A percentile compares a stretch with the other conserved stretches of the same genome.
Conservation (phyloP, 1,140 invertebrate genomes). For the Adelges cooleyi region DNA sequence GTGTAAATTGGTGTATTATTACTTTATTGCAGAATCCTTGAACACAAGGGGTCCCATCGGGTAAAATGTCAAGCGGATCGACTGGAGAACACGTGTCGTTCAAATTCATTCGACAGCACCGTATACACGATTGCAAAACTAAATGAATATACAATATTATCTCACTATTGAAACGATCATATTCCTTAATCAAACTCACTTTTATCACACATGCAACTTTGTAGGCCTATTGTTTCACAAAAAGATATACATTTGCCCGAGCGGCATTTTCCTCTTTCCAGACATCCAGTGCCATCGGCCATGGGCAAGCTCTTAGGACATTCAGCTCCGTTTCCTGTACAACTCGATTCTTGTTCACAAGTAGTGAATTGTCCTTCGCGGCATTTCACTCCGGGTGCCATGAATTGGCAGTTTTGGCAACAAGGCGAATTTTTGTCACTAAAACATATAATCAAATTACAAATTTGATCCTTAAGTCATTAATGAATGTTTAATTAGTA, state of each 20-base stretch:
- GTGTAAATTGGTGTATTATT: constrained; percentile 33
- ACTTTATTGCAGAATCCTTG: constrained; percentile 92
- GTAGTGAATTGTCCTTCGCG: constrained; percentile 75
- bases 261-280: constrained; percentile 76
- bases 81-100: constrained; percentile 86
- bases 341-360: constrained; percentile 77
- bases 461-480: background rate
- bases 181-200: constrained; percentile 44
- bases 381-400: constrained; percentile 67
- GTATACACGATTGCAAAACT: constrained; percentile 73
- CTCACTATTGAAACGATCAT: background rate
- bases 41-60: constrained; percentile 88
- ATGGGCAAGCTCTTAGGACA: constrained; percentile 75
- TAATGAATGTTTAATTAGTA: too few species aligned
- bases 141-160: too few species aligned
- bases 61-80: constrained; percentile 71
- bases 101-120: constrained; percentile 78
- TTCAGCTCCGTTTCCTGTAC: constrained; percentile 56
- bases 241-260: constrained; percentile 79
- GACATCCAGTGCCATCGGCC: constrained; percentile 71
- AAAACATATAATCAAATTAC: constrained; percentile 32
- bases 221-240: constrained; percentile 80
- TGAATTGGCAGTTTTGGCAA: constrained; percentile 78
- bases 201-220: constrained; percentile 90
- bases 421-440: constrained; percentile 92